A percentile compares a stretch with the other conserved stretches of the same genome.
phyloP scores from a whole-genome alignment of 2,888 invertebrate genomes.

The Arctia plantaginis region DNA sequence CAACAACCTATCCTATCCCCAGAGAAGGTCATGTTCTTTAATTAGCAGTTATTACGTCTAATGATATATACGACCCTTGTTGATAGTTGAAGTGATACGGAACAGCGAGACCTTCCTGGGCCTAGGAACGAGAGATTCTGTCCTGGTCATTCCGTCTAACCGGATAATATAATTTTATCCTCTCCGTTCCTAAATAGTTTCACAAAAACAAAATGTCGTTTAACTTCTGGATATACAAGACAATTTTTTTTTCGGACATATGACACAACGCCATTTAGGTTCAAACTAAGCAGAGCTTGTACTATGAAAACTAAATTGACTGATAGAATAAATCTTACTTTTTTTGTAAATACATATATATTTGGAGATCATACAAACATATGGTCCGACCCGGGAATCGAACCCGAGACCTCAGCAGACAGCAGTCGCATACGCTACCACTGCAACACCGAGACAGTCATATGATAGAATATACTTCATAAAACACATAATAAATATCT shows the following conservation, averaged over 20 bases:
- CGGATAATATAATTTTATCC: not conserved
- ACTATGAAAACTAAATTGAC: too few species aligned
- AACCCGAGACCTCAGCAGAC: too few species aligned
- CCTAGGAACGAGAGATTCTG: not conserved
- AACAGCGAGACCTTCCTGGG: not conserved
- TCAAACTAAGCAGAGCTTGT: too few species aligned
- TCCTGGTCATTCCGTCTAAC: not conserved
- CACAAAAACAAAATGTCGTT: not conserved
- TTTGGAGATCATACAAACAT: too few species aligned
- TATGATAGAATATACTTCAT: too few species aligned
- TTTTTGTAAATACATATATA: too few species aligned
- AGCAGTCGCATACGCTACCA: too few species aligned
- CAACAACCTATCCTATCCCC: slow-evolving; percentile 6
- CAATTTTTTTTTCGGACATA: too few species aligned
- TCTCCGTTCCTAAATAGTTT: not conserved
- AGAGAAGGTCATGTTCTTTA: slow-evolving; percentile 8
- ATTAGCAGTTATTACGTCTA: not conserved
- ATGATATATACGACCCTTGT: not conserved
- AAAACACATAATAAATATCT: too few species aligned
- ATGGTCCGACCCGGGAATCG: too few species aligned
- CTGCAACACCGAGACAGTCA: not conserved
- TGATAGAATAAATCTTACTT: too few species aligned
- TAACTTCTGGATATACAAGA: not conserved
- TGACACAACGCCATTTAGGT: too few species aligned
- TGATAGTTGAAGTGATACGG: not conserved